Evolutionary conservation across 2,888 invertebrate species (phyloP).

Genomic region (Acanthosepion pharaonis): DNA sequence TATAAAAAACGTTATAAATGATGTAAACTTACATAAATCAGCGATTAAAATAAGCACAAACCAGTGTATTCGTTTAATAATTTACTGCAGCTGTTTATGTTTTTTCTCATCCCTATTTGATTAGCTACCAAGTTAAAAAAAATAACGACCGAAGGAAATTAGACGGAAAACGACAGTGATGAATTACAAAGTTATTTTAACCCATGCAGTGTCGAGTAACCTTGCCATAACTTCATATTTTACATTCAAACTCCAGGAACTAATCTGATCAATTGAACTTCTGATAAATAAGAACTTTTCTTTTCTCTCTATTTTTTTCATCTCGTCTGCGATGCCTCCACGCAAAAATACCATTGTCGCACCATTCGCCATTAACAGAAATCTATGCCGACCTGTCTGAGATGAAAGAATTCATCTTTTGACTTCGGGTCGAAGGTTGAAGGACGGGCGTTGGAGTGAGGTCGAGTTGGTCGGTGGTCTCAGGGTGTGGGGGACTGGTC

Average conservation of each 20-base stretch:
- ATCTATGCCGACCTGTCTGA: constrained; percentile 2
- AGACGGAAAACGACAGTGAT: background rate
- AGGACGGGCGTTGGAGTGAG: background rate
- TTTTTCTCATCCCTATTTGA: no score
- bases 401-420: constrained; percentile 33
- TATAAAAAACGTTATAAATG: no score
- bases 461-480: background rate
- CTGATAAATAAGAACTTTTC: background rate
- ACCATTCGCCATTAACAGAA: background rate
- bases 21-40: no score
- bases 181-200: background rate
- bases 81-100: no score
- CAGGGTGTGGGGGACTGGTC: background rate
- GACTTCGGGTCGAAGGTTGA: background rate
- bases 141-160: background rate
- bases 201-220: background rate
- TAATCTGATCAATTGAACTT: constrained; percentile 14
- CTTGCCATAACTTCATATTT: background rate
- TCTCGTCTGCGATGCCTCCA: background rate
- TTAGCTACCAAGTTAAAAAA: background rate
- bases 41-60: no score
- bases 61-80: no score
- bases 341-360: constrained; percentile 33
- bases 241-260: background rate
- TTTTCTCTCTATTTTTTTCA: background rate